A percentile compares a stretch with the other conserved stretches of the same genome.
These are phyloP conservation scores for Picus viridis DNA, from an alignment of 2,797 vertebrate species.

Conservation along the genomic window DNA sequence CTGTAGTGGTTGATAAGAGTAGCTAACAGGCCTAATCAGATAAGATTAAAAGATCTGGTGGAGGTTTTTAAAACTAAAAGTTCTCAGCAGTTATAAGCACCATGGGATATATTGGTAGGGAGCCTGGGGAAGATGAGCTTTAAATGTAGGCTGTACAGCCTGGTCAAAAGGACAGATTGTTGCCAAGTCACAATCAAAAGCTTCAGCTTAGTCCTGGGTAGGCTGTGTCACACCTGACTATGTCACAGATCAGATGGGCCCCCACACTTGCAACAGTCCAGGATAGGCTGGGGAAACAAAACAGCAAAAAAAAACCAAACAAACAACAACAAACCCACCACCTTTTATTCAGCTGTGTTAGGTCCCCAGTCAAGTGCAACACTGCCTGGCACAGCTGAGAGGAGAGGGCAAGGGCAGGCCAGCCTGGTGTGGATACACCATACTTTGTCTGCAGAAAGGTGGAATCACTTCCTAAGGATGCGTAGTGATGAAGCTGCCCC, in stretches of 20 bases:
- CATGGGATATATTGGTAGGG: background rate
- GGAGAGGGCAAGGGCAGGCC: background rate
- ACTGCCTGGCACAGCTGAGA: background rate
- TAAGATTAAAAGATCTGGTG: background rate
- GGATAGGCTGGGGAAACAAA: background rate
- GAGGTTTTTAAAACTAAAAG: background rate
- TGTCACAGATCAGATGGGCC: background rate
- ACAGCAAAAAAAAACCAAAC: too few species aligned
- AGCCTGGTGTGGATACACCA: accelerated
- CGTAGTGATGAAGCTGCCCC: background rate
- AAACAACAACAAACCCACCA: background rate
- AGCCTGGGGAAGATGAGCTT: background rate
- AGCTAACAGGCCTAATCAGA: background rate
- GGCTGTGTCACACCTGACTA: background rate
- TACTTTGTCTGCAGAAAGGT: background rate
- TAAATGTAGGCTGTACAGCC: background rate
- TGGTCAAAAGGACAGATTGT: background rate
- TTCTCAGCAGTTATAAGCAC: background rate
- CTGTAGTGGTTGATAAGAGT: background rate
- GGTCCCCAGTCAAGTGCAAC: background rate
- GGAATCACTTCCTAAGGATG: background rate
- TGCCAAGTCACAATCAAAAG: background rate
- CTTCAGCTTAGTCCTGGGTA: background rate
- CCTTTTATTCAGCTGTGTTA: background rate
- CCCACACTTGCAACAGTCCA: background rate